These are phyloP conservation scores for Melanotaenia maccullochi DNA, from an alignment of 2,797 vertebrate species.

Conservation along the genomic window DNA sequence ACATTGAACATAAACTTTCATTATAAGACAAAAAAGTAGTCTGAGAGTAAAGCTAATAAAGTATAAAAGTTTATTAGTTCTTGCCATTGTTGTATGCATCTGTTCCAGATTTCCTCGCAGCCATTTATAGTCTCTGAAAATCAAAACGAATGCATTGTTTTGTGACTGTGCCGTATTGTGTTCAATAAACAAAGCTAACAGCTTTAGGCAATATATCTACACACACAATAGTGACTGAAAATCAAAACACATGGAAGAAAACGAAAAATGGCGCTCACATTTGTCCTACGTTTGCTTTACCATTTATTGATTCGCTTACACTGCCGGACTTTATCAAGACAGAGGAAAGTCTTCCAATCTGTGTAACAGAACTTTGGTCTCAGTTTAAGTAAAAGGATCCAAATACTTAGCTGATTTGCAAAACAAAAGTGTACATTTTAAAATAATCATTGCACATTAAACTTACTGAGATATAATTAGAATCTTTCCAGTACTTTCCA, in stretches of 20 bases:
- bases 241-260: no score
- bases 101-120: conserved; percentile 95
- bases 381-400: conserved; percentile 9
- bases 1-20: not conserved
- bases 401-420: not conserved
- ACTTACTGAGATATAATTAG: not conserved
- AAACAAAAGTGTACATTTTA: not conserved
- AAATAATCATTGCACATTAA: not conserved
- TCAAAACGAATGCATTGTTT: conserved; percentile 24
- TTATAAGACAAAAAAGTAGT: not conserved
- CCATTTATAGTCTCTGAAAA: conserved; percentile 96
- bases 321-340: conserved; percentile 50
- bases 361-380: conserved; percentile 33
- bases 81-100: conserved; percentile 93
- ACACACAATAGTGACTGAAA: no score
- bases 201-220: not conserved
- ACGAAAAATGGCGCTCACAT: no score
- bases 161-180: not conserved
- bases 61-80: conserved; percentile 57
- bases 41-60: not conserved
- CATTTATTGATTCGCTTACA: conserved; percentile 11
- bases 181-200: not conserved
- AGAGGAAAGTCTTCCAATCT: conserved; percentile 36
- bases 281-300: not conserved
- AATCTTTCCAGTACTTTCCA: not conserved